Conservation (phyloP, 2,797 vertebrate species). For the Bovichtus diacanthus region DNA sequence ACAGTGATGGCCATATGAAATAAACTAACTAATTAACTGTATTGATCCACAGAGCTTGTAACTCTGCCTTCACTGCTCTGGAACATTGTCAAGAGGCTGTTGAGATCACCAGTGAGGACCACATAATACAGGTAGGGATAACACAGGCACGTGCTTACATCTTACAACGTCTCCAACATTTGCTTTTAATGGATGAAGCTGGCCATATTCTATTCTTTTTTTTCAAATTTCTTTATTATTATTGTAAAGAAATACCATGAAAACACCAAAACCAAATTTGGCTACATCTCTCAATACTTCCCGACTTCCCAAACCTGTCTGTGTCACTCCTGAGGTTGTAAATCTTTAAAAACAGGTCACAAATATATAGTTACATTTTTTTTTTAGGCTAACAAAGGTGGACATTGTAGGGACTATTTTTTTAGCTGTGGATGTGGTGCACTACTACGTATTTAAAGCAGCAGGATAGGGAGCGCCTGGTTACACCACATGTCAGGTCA, state of each 20-base stretch:
- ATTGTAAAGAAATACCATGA: neutral
- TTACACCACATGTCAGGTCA: too few species aligned
- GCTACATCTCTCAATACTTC: too few species aligned
- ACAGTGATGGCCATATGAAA: too few species aligned
- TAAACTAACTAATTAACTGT: neutral
- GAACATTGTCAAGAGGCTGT: constrained; percentile 96
- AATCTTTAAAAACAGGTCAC: too few species aligned
- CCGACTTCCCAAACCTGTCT: neutral
- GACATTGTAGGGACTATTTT: too few species aligned
- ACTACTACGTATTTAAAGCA: too few species aligned
- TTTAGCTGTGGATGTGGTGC: too few species aligned
- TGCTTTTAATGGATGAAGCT: neutral
- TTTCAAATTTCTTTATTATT: too few species aligned
- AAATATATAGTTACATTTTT: too few species aligned
- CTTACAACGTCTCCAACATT: neutral
- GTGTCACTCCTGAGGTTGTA: neutral
- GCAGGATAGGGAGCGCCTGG: too few species aligned
- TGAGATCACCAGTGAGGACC: constrained; percentile 98
- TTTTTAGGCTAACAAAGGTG: too few species aligned
- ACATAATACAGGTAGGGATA: constrained; percentile 84
- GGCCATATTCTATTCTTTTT: neutral
- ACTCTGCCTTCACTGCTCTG: constrained; percentile 93
- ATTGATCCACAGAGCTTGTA: constrained; percentile 89
- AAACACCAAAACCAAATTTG: neutral
- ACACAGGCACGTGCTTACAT: neutral